Base-by-base conservation (phyloP, 64 coral and sea anemone genomes). In the Cladopsammia gracilis region DNA sequence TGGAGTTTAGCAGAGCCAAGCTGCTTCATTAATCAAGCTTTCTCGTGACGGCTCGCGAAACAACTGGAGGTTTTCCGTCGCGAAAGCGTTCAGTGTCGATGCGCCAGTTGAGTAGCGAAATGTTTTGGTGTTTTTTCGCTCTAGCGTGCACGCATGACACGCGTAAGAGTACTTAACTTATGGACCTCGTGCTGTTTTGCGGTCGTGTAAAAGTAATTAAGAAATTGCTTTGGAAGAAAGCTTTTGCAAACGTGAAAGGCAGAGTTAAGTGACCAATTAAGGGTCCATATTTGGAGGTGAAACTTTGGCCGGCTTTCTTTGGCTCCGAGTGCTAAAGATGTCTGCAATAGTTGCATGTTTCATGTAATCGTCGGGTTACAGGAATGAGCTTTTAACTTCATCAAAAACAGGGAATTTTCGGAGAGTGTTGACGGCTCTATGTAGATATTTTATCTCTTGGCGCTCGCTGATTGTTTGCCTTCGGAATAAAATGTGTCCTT, bases 201-300 rank as follows among this genome's bases (percentile, higher is more conserved):
- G 61, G 80, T 84, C 59, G 59, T 83, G 60, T 84, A 67, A 20
- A 25, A 84, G 80, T 64, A 68, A 84, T 84, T 51, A 82, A 68
- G 60, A 68, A 82, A 67, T 66, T 14, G 42, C 46, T 84, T 64
- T 50, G 58, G 62, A 11, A 84, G 64, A 68, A 47, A 22, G 42
- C 44, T 68, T 49, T 48, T 25, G 18, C 46, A 48, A 65, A 67
- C 42, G 44, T 24, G 45, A n/a, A 64, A 50, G 46, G 19, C 26
- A 20, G 18, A 45, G 61, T 49, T 68, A 84, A 84, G 62, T 84
- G 80, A 47, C 59, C 60, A 84, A 67, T 84, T 84, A 84, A 49
- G 42, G 20, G 9, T 24, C 79, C 62, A 24, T 68, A 68, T 84
- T 84, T 68, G 18, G 46, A 23, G 7, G 62, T 7, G 19, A 50